A percentile compares a stretch with the other conserved stretches of the same genome.
Conservation (phyloP, 2,113 vertebrate genomes). For the Eptesicus fuscus region DNA sequence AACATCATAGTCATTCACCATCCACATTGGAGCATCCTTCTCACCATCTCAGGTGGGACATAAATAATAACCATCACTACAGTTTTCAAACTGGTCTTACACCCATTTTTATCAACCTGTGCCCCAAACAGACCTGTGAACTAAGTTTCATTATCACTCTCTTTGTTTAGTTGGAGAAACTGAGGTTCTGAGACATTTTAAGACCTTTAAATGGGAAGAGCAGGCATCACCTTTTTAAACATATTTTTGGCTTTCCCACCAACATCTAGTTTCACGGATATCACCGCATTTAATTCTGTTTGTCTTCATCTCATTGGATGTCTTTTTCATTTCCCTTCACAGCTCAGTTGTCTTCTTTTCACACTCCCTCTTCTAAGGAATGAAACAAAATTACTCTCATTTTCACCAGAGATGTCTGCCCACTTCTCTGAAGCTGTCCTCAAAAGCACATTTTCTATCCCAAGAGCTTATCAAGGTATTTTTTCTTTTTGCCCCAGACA, state of each 20-base stretch:
- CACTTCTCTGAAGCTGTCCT: slow-evolving; percentile 4
- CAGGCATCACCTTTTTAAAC: not conserved
- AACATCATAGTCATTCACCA: not conserved
- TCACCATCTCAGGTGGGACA: not conserved
- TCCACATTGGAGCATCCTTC: not conserved
- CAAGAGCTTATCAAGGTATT: slow-evolving; percentile 16
- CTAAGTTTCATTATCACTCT: not conserved
- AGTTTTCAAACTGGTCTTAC: not conserved
- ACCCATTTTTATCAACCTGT: not conserved
- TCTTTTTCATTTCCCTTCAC: not conserved
- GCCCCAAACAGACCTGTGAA: not conserved
- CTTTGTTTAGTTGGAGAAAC: not conserved
- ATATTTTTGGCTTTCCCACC: too few relatives aligned
- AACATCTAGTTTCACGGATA: fast-evolving
- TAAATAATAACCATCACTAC: not conserved
- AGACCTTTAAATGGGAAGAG: not conserved
- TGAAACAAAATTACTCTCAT: slow-evolving; percentile 30
- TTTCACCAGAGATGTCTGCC: not conserved
- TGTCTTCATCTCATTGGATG: not conserved
- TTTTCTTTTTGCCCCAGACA: slow-evolving; percentile 25
- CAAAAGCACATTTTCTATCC: slow-evolving; percentile 9
- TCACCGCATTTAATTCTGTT: not conserved
- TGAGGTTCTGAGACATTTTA: not conserved
- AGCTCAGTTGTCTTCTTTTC: not conserved
- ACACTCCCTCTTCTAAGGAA: not conserved